Percentiles rank a stretch among this genome's conserved stretches.
These are phyloP conservation scores for Anguilla obscura DNA, from an alignment of 2,797 vertebrate genomes.

Conservation along the genomic window DNA sequence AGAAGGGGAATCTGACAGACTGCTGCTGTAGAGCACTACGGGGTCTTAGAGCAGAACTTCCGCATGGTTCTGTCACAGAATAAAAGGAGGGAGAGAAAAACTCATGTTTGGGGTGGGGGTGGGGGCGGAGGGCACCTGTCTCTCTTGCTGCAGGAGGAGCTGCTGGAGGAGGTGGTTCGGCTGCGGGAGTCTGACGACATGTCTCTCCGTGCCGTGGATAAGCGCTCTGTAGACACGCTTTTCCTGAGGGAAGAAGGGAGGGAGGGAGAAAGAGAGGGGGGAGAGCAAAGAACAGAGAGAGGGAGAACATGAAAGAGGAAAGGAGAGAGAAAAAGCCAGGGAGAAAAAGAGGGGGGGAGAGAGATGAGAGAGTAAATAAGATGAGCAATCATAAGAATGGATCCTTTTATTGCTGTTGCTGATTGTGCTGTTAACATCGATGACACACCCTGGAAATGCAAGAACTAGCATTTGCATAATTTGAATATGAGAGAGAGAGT, in stretches of 20 bases:
- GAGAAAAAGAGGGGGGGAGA: neutral
- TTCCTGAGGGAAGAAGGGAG: constrained; percentile 64
- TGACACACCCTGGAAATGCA: neutral
- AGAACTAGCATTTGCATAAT: neutral
- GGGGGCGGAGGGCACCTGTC: constrained; percentile 36
- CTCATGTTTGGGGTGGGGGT: neutral
- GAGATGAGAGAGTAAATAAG: neutral
- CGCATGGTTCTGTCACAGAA: neutral
- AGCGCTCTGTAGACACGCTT: constrained; percentile 85
- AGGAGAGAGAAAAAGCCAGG: neutral
- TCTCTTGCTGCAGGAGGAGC: constrained; percentile 78
- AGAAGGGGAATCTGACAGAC: neutral
- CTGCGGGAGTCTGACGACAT: constrained; percentile 75
- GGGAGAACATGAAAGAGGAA: neutral
- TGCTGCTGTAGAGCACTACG: neutral
- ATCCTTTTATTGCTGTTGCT: neutral
- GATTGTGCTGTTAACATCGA: neutral
- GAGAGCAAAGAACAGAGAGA: neutral
- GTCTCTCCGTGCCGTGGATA: constrained; percentile 78
- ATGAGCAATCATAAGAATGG: neutral
- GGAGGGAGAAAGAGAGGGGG: neutral
- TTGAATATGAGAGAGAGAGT: neutral
- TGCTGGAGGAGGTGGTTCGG: constrained; percentile 82
- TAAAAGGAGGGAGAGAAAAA: neutral
- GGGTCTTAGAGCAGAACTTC: neutral